These are phyloP conservation scores for Noturus placidus DNA, from an alignment of 2,113 vertebrate species.

Conservation along the genomic window DNA sequence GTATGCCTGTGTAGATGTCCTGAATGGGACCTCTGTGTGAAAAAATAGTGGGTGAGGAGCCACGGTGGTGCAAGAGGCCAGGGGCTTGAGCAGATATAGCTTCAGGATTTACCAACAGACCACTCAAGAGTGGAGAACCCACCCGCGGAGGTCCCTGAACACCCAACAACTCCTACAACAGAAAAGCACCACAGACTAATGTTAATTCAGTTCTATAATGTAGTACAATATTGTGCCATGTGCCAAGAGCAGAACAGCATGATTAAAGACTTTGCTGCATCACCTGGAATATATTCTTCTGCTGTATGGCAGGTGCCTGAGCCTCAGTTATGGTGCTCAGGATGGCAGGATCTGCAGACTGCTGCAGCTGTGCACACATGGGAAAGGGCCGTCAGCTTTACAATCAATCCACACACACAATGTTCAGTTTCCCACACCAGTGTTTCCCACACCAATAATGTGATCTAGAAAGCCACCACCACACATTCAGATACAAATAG, in stretches of 20 bases:
- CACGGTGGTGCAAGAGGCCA: slow-evolving; percentile 77
- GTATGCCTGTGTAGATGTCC: slow-evolving; percentile 85
- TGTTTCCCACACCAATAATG: slow-evolving; percentile 6
- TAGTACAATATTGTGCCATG: background rate
- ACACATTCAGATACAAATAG: background rate
- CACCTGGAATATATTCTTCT: slow-evolving; percentile 94
- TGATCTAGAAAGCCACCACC: background rate
- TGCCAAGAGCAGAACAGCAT: background rate
- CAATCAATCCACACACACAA: background rate
- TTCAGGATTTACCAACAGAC: slow-evolving; percentile 82
- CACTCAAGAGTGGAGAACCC: slow-evolving; percentile 80
- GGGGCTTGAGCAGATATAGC: slow-evolving; percentile 57
- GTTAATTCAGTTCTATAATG: background rate
- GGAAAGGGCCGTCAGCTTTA: background rate
- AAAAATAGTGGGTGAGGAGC: slow-evolving; percentile 86
- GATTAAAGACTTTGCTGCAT: background rate
- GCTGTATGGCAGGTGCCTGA: slow-evolving; percentile 72
- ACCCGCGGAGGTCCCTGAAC: slow-evolving; percentile 75
- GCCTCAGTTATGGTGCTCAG: slow-evolving; percentile 76
- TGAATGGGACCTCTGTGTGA: slow-evolving; percentile 83
- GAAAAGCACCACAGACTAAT: background rate
- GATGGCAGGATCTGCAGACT: slow-evolving; percentile 81
- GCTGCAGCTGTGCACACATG: slow-evolving; percentile 66
- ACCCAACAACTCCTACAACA: slow-evolving; percentile 84
- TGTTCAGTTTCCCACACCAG: background rate